Percentiles rank a stretch among this genome's conserved stretches.
phyloP scores from a whole-genome alignment of 2,113 vertebrate species.

The Leuciscus idus region DNA sequence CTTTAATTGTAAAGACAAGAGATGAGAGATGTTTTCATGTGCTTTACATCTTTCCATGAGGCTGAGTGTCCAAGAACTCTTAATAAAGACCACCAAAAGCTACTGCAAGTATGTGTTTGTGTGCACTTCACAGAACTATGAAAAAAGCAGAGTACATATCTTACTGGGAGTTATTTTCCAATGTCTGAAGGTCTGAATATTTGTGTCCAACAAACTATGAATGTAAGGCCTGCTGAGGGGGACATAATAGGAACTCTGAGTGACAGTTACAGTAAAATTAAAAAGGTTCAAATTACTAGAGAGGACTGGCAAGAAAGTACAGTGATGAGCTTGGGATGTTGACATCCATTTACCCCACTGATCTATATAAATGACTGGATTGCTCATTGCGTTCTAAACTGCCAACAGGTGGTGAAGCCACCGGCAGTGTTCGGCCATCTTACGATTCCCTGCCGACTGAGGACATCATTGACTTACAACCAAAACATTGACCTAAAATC shows the following conservation, averaged over 20 bases:
- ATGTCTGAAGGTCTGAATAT: neutral
- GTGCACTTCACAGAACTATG: neutral
- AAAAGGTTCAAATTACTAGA: neutral
- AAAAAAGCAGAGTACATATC: too few species aligned
- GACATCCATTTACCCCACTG: too few species aligned
- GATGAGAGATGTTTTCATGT: slow-evolving; percentile 27
- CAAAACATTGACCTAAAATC: too few species aligned
- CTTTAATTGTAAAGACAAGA: slow-evolving; percentile 63
- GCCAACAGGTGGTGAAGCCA: too few species aligned
- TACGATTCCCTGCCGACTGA: too few species aligned
- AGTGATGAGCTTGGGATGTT: neutral
- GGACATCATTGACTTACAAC: too few species aligned
- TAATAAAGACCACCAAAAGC: slow-evolving; percentile 59
- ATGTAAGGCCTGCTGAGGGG: neutral
- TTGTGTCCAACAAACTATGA: neutral
- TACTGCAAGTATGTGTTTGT: slow-evolving; percentile 28
- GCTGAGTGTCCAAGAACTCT: slow-evolving; percentile 34
- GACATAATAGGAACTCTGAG: neutral
- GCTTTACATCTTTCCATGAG: slow-evolving; percentile 7
- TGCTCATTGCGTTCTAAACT: too few species aligned
- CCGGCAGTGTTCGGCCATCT: too few species aligned
- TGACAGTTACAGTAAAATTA: neutral
- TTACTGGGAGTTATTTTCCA: neutral
- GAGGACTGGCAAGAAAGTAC: neutral
- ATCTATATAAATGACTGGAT: too few species aligned